A percentile compares a stretch with the other conserved stretches of the same genome.
phyloP scores from a whole-genome alignment of 1,140 invertebrate genomes.

The Brachionus calyciflorus region DNA sequence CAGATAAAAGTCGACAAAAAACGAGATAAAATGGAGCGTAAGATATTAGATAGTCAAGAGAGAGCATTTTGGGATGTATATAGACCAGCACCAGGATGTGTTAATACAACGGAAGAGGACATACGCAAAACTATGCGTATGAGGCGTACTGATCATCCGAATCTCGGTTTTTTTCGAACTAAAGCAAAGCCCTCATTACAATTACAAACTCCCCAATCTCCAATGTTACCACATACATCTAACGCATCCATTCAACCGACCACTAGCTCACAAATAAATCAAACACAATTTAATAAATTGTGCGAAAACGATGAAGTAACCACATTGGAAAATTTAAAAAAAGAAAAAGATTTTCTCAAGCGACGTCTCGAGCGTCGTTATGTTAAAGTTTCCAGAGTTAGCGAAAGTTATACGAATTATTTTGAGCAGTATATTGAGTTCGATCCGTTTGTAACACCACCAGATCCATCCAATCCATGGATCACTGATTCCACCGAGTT shows the following conservation, averaged over 20 bases:
- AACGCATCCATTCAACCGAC: slow-evolving; percentile 59
- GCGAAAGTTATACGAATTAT: slow-evolving; percentile 86
- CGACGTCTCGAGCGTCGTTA: slow-evolving; percentile 79
- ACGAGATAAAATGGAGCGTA: slow-evolving; percentile 91
- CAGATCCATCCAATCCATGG: slow-evolving; percentile 82
- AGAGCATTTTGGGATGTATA: slow-evolving; percentile 99
- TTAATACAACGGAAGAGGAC: slow-evolving; percentile 96
- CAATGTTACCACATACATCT: not conserved
- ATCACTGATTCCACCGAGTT: slow-evolving; percentile 88
- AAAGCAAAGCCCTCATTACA: slow-evolving; percentile 52
- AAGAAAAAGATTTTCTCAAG: slow-evolving; percentile 63
- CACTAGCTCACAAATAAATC: slow-evolving; percentile 26
- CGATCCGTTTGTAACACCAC: slow-evolving; percentile 76
- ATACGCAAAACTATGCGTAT: slow-evolving; percentile 90
- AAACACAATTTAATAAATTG: not conserved
- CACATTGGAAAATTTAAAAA: slow-evolving; percentile 11
- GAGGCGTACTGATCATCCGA: slow-evolving; percentile 65
- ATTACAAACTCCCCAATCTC: slow-evolving; percentile 17
- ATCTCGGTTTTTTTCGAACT: slow-evolving; percentile 48
- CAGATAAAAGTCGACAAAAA: slow-evolving; percentile 90
- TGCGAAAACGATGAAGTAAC: slow-evolving; percentile 11
- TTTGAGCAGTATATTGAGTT: slow-evolving; percentile 95
- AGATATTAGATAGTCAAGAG: slow-evolving; percentile 97
- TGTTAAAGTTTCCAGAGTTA: slow-evolving; percentile 92
- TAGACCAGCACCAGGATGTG: slow-evolving; percentile 94